phyloP scores from a whole-genome alignment of 2,888 invertebrate species.

The Lasioglossum malachurum region DNA sequence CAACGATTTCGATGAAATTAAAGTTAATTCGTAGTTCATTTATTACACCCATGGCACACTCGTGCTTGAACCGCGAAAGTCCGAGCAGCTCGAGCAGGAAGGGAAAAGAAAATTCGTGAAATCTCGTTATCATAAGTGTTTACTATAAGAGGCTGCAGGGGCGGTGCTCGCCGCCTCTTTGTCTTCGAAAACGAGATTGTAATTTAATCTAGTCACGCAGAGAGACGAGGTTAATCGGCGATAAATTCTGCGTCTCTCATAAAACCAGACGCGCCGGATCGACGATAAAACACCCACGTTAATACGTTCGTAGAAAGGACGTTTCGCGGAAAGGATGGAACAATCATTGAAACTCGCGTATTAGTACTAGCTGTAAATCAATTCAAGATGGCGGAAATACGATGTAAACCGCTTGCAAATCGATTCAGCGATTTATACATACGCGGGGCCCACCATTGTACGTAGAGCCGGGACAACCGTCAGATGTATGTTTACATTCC shows the following conservation, averaged over 20 bases:
- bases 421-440: conserved; percentile 77
- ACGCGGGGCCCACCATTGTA: conserved; percentile 65
- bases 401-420: conserved; percentile 77
- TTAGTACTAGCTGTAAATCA: conserved; percentile 79
- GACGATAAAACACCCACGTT: conserved; percentile 64
- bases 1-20: background rate
- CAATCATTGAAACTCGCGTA: conserved; percentile 71
- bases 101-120: background rate
- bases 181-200: conserved; percentile 75
- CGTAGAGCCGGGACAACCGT: conserved; percentile 70
- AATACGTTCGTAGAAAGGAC: conserved; percentile 57
- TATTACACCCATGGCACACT: background rate
- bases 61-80: background rate
- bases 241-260: conserved; percentile 79
- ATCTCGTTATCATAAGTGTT: conserved; percentile 29
- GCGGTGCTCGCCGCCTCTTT: conserved; percentile 58
- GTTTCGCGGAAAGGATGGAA: conserved; percentile 49
- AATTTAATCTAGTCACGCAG: conserved; percentile 74
- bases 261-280: conserved; percentile 69
- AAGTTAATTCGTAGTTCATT: background rate
- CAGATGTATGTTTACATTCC: conserved; percentile 76
- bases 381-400: conserved; percentile 80
- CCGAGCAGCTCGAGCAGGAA: background rate
- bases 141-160: conserved; percentile 18
- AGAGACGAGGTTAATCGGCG: conserved; percentile 72